Evolutionary conservation across 2,113 vertebrate species (phyloP), one percentile per base, ranked within the genome.

Genomic region (Sphaerodactylus townsendi): DNA sequence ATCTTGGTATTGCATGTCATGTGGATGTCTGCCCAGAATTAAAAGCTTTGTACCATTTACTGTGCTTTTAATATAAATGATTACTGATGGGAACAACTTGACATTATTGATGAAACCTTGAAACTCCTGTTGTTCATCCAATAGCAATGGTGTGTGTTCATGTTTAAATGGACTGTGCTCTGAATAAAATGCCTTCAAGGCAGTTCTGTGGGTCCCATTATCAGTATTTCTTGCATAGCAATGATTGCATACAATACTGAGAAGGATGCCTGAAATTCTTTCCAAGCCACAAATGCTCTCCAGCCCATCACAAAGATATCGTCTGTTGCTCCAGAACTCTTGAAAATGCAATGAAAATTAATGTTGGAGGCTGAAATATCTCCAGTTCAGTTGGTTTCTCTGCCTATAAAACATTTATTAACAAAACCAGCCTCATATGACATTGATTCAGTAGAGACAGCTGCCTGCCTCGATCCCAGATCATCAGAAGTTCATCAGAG

Each of bases 231-330:
- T 92, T 91, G 78, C 92, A 88, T 86, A 94, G 88, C 9, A 90
- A 83, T 84, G 92, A 87, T 92, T 89, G 89, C 90, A 88, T n/a
- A n/a, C 39, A 41, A 93, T 85, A 83, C 90, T 88, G 90, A 92
- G 90, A 83, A 92, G 92, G 89, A 94, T 95, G 92, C 94, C 92
- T 91, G 88, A 91, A 91, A 96, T 94, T 96, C 95, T 94, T 95
- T 94, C 95, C 93, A 94, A 95, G 92, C 93, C 93, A 86, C 93
- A 94, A 78, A 79, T 73, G 88, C 72, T 91, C 92, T 91, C 88
- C 92, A 91, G 94, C 85, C 82, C 90, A 88, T 87, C 84, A 69
- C 82, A 91, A 85, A 78, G 94, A 90, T 93, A 90, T 90, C 89
- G 85, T 82, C 5, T 64, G 86, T 93, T 91, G 85, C 85, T 82